phyloP scores from a whole-genome alignment of 2,113 vertebrate species.

The Ptilonorhynchus violaceus region DNA sequence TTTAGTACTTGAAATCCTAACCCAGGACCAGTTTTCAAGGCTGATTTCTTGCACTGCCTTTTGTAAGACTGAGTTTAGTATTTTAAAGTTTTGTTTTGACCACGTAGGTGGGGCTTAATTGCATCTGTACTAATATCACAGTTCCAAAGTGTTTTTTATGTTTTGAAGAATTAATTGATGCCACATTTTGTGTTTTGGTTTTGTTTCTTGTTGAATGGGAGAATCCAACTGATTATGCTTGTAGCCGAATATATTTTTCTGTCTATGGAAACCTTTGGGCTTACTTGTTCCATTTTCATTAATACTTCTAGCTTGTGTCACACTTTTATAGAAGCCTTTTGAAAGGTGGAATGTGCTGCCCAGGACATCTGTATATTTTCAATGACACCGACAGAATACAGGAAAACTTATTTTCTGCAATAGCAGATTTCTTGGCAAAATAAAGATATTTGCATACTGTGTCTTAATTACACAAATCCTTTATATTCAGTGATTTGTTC shows the following conservation, averaged over 20 bases:
- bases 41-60: neutral
- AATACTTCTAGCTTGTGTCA: neutral
- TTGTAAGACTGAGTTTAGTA: neutral
- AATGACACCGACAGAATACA: neutral
- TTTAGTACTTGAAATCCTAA: neutral
- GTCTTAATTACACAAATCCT: neutral
- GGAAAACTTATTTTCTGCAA: neutral
- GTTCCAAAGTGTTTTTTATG: neutral
- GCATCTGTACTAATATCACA: neutral
- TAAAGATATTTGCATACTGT: neutral
- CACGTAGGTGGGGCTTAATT: neutral
- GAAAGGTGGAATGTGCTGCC: neutral
- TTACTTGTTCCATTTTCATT: neutral
- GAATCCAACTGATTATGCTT: neutral
- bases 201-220: neutral
- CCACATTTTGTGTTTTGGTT: neutral
- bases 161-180: neutral
- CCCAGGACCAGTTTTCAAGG: neutral
- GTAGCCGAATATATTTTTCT: neutral
- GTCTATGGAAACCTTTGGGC: neutral
- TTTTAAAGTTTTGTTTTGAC: neutral
- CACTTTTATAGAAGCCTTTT: neutral
- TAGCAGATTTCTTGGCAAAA: neutral
- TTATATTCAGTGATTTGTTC: slow-evolving; percentile 1
- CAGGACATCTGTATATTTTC: neutral